These are phyloP conservation scores for Laticauda colubrina DNA, from an alignment of 2,113 vertebrate genomes.

Conservation along the genomic window DNA sequence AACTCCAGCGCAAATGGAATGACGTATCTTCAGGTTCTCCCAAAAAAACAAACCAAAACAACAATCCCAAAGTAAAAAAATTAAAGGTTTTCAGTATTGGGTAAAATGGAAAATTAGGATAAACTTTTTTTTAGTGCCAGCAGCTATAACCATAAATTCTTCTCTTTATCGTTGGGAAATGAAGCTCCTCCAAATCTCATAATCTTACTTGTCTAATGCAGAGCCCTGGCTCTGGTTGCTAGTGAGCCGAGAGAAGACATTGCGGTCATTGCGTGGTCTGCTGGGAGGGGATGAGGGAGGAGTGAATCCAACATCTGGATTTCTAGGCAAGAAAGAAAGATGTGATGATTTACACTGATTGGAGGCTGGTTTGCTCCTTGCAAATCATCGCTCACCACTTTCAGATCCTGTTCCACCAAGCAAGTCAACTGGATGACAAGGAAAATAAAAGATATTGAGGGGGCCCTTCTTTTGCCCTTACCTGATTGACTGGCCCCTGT, in stretches of 20 bases:
- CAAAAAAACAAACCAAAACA: neutral
- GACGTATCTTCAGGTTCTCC: neutral
- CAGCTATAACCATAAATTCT: neutral
- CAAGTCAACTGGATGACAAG: neutral
- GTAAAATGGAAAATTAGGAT: neutral
- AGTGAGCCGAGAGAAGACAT: conserved; percentile 95
- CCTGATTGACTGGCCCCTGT: conserved; percentile 87
- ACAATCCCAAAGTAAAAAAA: neutral
- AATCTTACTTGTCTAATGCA: conserved; percentile 94
- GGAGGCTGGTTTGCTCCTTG: neutral
- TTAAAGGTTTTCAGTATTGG: neutral
- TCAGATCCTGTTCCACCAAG: neutral
- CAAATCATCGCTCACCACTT: neutral
- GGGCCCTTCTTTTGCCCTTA: conserved; percentile 39
- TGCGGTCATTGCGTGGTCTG: conserved; percentile 90
- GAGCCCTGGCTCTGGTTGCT: conserved; percentile 94
- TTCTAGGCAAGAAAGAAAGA: conserved; percentile 71
- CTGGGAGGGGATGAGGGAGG: conserved; percentile 94
- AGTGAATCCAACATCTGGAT: conserved; percentile 84
- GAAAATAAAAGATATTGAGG: neutral
- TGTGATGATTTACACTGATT: neutral
- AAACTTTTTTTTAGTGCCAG: neutral
- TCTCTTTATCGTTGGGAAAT: neutral
- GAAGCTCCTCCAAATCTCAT: neutral
- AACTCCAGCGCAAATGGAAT: neutral